Evolutionary conservation across 2,888 invertebrate genomes (phyloP).

Genomic region (Rhyacophila evoluta): DNA sequence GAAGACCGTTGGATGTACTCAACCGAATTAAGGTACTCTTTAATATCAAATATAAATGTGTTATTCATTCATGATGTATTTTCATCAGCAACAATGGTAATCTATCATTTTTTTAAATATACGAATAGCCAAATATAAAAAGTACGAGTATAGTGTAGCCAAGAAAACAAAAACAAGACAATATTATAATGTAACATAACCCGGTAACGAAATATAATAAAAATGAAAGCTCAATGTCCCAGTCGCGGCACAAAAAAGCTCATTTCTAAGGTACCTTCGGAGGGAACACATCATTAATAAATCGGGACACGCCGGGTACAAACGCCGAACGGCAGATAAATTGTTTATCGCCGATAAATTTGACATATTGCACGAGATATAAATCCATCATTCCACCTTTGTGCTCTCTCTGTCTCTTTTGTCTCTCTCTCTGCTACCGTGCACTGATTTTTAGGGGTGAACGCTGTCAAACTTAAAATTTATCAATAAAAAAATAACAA

Average conservation of each 20-base stretch:
- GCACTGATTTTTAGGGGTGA: not conserved
- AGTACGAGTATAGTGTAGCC: too few relatives aligned
- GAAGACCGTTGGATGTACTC: too few relatives aligned
- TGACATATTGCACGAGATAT: slow-evolving; percentile 41
- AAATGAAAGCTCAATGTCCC: slow-evolving; percentile 1
- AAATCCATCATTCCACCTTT: slow-evolving; percentile 38
- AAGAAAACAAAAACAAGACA: too few relatives aligned
- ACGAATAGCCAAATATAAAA: too few relatives aligned
- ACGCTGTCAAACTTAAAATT: too few relatives aligned
- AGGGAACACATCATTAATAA: slow-evolving; percentile 36
- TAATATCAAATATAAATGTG: too few relatives aligned
- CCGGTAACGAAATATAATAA: not conserved
- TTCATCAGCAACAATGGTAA: too few relatives aligned
- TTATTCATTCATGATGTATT: too few relatives aligned
- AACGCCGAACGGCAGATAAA: slow-evolving; percentile 37
- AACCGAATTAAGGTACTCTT: too few relatives aligned
- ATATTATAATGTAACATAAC: not conserved
- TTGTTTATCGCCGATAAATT: slow-evolving; percentile 42
- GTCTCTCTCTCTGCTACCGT: not conserved
- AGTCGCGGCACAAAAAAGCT: not conserved
- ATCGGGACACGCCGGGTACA: slow-evolving; percentile 32
- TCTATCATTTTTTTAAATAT: too few relatives aligned
- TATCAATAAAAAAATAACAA: too few relatives aligned
- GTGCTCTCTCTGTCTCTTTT: not conserved
- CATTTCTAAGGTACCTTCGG: not conserved